Percentiles rank a stretch among this genome's conserved stretches.
These are phyloP conservation scores for Cyprinodon variegatus DNA, from an alignment of 2,113 vertebrate species.

Conservation along the genomic window DNA sequence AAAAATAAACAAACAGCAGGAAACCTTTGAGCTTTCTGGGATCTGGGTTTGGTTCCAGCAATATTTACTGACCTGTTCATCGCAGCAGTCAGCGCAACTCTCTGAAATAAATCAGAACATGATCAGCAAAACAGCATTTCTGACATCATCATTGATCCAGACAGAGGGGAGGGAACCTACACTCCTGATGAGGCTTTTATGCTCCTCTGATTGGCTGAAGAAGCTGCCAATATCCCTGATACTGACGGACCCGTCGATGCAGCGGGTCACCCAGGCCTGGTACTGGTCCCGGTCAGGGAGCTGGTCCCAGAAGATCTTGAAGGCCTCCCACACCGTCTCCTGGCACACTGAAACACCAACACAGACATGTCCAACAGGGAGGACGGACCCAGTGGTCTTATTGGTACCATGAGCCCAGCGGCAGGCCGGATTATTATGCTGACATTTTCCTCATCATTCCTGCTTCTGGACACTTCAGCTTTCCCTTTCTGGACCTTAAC, in stretches of 20 bases:
- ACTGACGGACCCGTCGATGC: slow-evolving; percentile 81
- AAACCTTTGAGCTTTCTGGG: no score
- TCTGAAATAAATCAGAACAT: slow-evolving; percentile 66
- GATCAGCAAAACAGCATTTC: slow-evolving; percentile 6
- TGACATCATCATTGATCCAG: not conserved
- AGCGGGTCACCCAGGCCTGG: slow-evolving; percentile 85
- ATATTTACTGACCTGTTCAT: slow-evolving; percentile 52
- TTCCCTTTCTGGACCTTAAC: no score
- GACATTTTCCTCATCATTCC: no score
- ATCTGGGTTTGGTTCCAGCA: no score
- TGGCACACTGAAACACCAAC: slow-evolving; percentile 87
- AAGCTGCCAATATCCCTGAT: slow-evolving; percentile 86
- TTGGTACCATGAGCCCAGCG: no score
- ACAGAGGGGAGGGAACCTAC: slow-evolving; percentile 66
- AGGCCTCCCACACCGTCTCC: slow-evolving; percentile 97
- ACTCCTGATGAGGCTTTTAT: slow-evolving; percentile 81
- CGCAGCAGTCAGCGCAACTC: slow-evolving; percentile 47
- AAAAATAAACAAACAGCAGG: no score
- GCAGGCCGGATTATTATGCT: no score
- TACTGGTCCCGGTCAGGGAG: slow-evolving; percentile 88
- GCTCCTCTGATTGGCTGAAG: slow-evolving; percentile 92
- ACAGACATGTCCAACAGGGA: no score
- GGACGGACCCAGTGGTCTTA: no score
- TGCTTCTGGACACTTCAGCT: no score
- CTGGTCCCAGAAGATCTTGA: slow-evolving; percentile 95